Evolutionary conservation across 2,888 invertebrate species (phyloP).

Genomic region (Bhutanitis thaidina): DNA sequence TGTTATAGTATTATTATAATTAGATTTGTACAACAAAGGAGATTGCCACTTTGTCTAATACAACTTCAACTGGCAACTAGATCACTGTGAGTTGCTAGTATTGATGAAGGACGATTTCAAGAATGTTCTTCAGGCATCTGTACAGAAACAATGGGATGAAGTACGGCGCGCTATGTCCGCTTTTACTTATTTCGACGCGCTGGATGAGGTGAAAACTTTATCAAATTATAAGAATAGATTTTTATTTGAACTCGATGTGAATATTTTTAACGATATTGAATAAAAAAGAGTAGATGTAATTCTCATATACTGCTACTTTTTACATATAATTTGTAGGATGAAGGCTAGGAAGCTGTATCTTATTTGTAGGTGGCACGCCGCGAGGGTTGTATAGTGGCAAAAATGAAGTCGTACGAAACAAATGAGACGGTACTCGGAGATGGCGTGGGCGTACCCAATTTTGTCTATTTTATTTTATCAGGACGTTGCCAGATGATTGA

Average conservation of each 20-base stretch:
- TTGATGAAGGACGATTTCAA: slow-evolving; percentile 83
- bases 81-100: slow-evolving; percentile 81
- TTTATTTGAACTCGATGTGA: background rate
- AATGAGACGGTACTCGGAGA: slow-evolving; percentile 80
- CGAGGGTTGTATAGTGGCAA: slow-evolving; percentile 84
- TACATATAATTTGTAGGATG: too few species aligned
- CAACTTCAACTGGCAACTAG: slow-evolving; percentile 30
- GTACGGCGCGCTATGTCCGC: slow-evolving; percentile 79
- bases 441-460: slow-evolving; percentile 65
- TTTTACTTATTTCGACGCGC: slow-evolving; percentile 82
- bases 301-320: too few species aligned
- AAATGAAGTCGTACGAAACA: slow-evolving; percentile 74
- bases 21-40: background rate
- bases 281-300: too few species aligned
- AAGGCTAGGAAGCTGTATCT: too few species aligned
- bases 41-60: background rate
- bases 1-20: too few species aligned
- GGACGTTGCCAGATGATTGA: slow-evolving; percentile 82
- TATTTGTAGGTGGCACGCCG: slow-evolving; percentile 68
- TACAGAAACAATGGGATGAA: slow-evolving; percentile 82
- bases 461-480: slow-evolving; percentile 78
- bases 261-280: too few species aligned
- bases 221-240: background rate
- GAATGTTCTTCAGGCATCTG: slow-evolving; percentile 76
- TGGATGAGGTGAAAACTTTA: slow-evolving; percentile 58